These are phyloP conservation scores for Dryococelus australis DNA, from an alignment of 2,888 invertebrate genomes.

Conservation along the genomic window DNA sequence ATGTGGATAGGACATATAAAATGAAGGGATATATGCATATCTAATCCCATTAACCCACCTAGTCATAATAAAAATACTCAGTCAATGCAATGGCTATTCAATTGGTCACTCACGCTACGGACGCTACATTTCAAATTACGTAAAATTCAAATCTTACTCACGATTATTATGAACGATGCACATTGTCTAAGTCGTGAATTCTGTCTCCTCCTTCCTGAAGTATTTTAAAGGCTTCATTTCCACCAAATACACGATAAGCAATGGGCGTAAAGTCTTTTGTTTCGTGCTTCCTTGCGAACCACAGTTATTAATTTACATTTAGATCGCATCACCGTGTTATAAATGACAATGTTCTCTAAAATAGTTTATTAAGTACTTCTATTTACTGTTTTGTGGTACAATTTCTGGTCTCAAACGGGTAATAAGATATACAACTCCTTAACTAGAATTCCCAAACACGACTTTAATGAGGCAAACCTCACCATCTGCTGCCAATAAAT, in stretches of 20 bases:
- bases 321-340: not conserved
- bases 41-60: too few species aligned
- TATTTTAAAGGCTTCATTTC: constrained; percentile 42
- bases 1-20: too few species aligned
- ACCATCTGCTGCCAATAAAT: constrained; percentile 41
- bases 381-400: not conserved
- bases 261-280: constrained; percentile 47
- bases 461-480: not conserved
- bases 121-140: not conserved
- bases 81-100: not conserved
- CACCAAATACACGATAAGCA: constrained; percentile 38
- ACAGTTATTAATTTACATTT: constrained; percentile 39
- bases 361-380: not conserved
- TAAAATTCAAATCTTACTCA: not conserved
- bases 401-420: not conserved
- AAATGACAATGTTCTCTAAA: not conserved
- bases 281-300: constrained; percentile 47
- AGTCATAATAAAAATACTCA: too few species aligned
- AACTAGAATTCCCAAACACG: not conserved
- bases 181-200: constrained; percentile 32
- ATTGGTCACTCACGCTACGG: not conserved
- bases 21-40: too few species aligned
- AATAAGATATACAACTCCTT: not conserved
- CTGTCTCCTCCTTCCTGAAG: constrained; percentile 22
- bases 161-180: constrained; percentile 24